Base-by-base conservation (phyloP, 2,888 invertebrate genomes). In the Aelia acuminata region DNA sequence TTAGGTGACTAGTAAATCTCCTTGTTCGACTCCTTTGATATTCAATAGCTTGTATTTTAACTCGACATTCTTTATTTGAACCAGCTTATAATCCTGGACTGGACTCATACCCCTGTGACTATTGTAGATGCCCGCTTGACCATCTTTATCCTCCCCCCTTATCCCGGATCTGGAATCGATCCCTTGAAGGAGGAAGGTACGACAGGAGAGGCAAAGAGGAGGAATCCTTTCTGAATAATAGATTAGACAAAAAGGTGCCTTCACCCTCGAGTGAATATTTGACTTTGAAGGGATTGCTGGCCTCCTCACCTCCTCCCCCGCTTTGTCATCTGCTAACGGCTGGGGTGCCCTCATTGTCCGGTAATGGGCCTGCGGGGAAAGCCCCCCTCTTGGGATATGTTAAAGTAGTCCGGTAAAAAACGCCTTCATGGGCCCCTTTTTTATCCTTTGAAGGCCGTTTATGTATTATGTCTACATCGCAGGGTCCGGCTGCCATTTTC, bases 401-500 rank as follows among this genome's bases (percentile, higher is more conserved):
- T 80, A 80, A 80, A 80, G 80, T 47, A 80, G 43, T 80, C 43
- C n/a, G 80, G 80, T 80, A 47, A 80, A 80, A 80, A 80, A 80
- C 63, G 63, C 10, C 43, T n/a, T 43, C 80, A 80, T 43, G 43
- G 80, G 1, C 43, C 31, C 63, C 43, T 80, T 80, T 80, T 80
- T 80, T 80, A 39, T 47, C 80, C 80, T 80, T 47, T 47, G 80
- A 47, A 47, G 80, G 80, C 80, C 80, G 80, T 43, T 80, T 80
- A 80, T 80, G 80, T 80, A 80, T 80, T 80, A 80, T 80, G 80
- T 80, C 80, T 80, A 80, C 80, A 80, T 80, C 22, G 80, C 43
- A 80, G 43, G 80, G 80, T n/a, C 22, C 80, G 39, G 3, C 39
- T 43, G 47, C 80, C 80, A 80, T 80, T 80, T 43, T 80, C 80